Evolutionary conservation across 2,113 vertebrate genomes (phyloP), one percentile per base, ranked within the genome.

Genomic region (Oxyura jamaicensis): DNA sequence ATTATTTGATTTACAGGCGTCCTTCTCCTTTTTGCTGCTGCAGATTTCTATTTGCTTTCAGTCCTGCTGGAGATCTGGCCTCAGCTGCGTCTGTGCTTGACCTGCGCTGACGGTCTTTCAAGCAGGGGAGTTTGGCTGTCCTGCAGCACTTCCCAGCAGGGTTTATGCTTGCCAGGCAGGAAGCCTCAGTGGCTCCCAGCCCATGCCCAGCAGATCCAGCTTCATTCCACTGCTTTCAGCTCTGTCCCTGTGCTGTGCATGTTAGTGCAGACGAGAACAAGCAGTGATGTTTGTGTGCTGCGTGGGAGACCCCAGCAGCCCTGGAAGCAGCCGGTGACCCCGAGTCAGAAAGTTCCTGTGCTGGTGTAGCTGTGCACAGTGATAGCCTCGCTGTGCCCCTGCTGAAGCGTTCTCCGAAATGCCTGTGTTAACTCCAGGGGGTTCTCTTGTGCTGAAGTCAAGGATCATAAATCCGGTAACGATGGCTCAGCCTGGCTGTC

Each of bases 1-100:
- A 23, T 93, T 85, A 95, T 82, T 94, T 84, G 76, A 90, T 87
- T 72, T 88, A 65, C 12, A 20, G 93, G 44, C 81, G 42, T 59
- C 55, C 56, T 86, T 87, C 10, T 44, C 60, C 15, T 35, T 7
- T 50, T 69, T 62, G 80, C 90, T 75, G 66, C 83, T 84, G 83
- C 52, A 56, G 28, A 10, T 78, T 85, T 77, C 68, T 31, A 8
- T 76, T 94, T 81, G 65, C 72, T 84, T 48, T 81, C 46, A 36
- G 74, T 68, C 18, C 36, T 78, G 62, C 73, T 88, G 86, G 29
- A 78, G 55, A 8, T 22, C 87, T 79, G 78, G 46, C 53, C 83
- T 56, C 39, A 48, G 87, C 90, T 35, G 42, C 39, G 52, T 14
- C 63, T 75, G 59, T 59, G 65, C 13, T 36, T 1, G 0, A 18